Evolutionary conservation across 1,140 invertebrate species (phyloP).

Genomic region (Phymastichus coffea): DNA sequence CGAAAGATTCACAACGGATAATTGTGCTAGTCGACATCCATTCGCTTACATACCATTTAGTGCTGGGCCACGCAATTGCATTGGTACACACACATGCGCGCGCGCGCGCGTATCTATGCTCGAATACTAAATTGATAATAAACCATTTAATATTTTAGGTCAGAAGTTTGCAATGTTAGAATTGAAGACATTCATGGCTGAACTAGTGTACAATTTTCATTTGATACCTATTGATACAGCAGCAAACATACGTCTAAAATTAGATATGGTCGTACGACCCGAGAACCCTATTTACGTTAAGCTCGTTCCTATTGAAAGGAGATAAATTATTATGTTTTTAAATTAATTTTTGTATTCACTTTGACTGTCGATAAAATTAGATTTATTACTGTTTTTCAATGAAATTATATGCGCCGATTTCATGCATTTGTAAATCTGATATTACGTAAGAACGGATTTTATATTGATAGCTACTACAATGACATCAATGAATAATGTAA

Average conservation of each 20-base stretch:
- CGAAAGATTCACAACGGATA: slow-evolving; percentile 69
- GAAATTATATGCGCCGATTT: too few relatives aligned
- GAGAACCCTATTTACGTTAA: slow-evolving; percentile 17
- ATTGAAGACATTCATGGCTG: slow-evolving; percentile 23
- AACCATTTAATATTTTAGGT: slow-evolving; percentile 18
- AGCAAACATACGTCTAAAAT: slow-evolving; percentile 1
- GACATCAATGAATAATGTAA: too few relatives aligned
- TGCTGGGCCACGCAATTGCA: slow-evolving; percentile 70
- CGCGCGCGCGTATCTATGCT: too few relatives aligned
- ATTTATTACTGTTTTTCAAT: too few relatives aligned
- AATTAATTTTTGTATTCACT: too few relatives aligned
- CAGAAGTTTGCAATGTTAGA: slow-evolving; percentile 37
- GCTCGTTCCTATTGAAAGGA: slow-evolving; percentile 12
- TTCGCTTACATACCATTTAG: slow-evolving; percentile 71
- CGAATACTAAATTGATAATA: not conserved
- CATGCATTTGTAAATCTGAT: too few relatives aligned
- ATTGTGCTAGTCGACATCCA: slow-evolving; percentile 52
- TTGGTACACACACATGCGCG: slow-evolving; percentile 9
- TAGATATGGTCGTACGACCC: slow-evolving; percentile 25
- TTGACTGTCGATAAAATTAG: too few relatives aligned
- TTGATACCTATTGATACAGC: slow-evolving; percentile 27
- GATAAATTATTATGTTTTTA: too few relatives aligned
- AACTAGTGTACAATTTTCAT: slow-evolving; percentile 30
- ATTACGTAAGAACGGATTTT: too few relatives aligned
- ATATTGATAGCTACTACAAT: too few relatives aligned